Percentiles rank a stretch among this genome's conserved stretches.
phyloP scores from a whole-genome alignment of 2,113 vertebrate species.

The Paedocypris sp. region DNA sequence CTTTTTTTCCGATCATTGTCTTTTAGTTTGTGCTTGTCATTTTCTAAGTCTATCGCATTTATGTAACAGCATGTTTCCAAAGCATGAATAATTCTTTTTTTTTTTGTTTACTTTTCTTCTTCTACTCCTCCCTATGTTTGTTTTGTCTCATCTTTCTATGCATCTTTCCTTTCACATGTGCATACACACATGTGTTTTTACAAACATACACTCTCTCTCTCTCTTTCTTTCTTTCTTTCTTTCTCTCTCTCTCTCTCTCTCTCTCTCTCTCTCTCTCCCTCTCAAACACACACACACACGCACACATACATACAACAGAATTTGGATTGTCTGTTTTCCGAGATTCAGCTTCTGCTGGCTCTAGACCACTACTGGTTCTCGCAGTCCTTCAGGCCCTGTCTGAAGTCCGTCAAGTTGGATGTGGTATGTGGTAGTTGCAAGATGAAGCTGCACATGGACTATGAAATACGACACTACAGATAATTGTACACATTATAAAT shows the following conservation, averaged over 20 bases:
- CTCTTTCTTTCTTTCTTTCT: constrained; percentile 38
- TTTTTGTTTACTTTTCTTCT: constrained; percentile 28
- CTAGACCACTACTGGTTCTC: constrained; percentile 81
- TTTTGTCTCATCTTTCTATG: too few species aligned
- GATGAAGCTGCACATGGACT: neutral
- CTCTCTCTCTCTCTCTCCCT: constrained; percentile 33
- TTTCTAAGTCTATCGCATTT: constrained; percentile 25
- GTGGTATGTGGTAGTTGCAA: constrained; percentile 69
- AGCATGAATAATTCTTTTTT: constrained; percentile 7
- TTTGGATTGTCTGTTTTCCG: constrained; percentile 71
- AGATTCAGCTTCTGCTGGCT: constrained; percentile 76
- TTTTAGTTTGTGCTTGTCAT: neutral
- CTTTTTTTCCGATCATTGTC: neutral
- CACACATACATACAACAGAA: constrained; percentile 62
- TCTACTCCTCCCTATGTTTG: too few species aligned
- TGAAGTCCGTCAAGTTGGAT: constrained; percentile 77
- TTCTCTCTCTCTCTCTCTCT: constrained; percentile 18
- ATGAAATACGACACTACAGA: too few species aligned
- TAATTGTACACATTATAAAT: too few species aligned
- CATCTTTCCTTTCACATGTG: too few species aligned
- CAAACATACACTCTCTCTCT: constrained; percentile 39
- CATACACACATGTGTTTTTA: too few species aligned
- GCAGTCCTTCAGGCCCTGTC: constrained; percentile 72
- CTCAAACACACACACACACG: constrained; percentile 34
- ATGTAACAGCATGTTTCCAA: neutral